Evolutionary conservation across 53 echinoderm and acorn worm species (phyloP).

Genomic region (Temnopleurus reevesii): DNA sequence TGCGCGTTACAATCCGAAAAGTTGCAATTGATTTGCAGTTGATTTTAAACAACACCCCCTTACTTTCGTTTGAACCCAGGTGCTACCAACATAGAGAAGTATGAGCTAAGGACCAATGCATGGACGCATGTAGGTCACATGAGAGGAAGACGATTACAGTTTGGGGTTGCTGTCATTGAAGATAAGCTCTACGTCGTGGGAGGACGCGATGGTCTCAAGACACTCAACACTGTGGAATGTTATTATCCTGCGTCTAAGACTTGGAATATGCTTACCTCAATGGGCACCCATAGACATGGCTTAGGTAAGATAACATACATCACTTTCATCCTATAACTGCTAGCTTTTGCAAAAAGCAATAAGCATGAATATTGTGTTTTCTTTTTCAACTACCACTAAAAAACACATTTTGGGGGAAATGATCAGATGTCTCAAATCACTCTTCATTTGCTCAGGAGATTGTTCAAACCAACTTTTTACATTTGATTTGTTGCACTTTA

Average conservation of each 20-base stretch:
- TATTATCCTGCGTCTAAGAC: constrained; percentile 79
- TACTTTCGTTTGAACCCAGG: too few relatives aligned
- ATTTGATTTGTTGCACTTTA: too few relatives aligned
- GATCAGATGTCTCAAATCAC: too few relatives aligned
- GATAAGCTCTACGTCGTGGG: constrained; percentile 93
- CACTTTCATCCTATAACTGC: background rate
- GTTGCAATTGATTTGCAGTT: too few relatives aligned
- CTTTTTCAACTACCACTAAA: too few relatives aligned
- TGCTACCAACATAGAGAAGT: constrained; percentile 94
- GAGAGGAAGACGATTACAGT: constrained; percentile 94
- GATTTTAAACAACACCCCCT: too few relatives aligned
- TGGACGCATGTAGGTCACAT: constrained; percentile 93
- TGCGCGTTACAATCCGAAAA: too few relatives aligned
- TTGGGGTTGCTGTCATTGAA: constrained; percentile 92
- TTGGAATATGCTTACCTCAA: constrained; percentile 90
- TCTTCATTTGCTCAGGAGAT: too few relatives aligned
- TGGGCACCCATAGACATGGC: constrained; percentile 98
- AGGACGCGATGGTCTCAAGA: constrained; percentile 95
- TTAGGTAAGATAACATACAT: constrained; percentile 69
- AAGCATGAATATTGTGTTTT: too few relatives aligned
- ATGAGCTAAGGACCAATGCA: constrained; percentile 88
- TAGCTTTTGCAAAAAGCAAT: too few relatives aligned
- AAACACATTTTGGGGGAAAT: too few relatives aligned
- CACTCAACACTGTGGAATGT: constrained; percentile 96
- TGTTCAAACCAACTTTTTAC: too few relatives aligned